Evolutionary conservation across 2,797 vertebrate species (phyloP), one percentile per base, ranked within the genome.

Genomic region (Sitta carolinensis): DNA sequence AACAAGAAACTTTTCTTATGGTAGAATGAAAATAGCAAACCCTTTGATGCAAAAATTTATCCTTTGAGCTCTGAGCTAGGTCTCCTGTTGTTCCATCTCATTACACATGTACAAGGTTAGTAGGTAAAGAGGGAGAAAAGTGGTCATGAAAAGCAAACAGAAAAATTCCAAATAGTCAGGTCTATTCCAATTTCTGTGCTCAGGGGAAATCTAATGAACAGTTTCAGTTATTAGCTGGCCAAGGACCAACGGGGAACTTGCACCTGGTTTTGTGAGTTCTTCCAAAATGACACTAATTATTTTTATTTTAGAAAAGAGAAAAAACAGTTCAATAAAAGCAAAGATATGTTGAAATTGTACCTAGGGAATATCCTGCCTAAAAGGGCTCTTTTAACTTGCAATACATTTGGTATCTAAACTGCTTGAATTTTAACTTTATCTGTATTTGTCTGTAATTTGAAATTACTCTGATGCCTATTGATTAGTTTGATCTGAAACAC

Each of bases 401-500:
- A 55, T 72, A 50, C 34, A 23, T 79, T 82, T 32, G 16, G 19
- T 74, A 55, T 38, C 19, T 62, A 32, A 84, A 45, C 57, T 59
- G 47, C 55, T 73, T 79, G 70, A 55, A 89, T 58, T 84, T 93
- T 82, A 92, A 55, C 50, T 54, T 82, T 13, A 9, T 54, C 70
- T 59, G 36, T 67, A 45, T 80, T 76, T 85, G 43, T 63, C 75
- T 90, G 66, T 74, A 77, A 67, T 80, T 85, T 84, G 63, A 84
- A 94, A 83, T 94, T 83, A 45, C 57, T 89, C 59, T 79, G 81
- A 77, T 93, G 42, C 58, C 73, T 77, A 43, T 96, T 92, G 87
- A 94, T 85, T 52, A 79, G 32, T 92, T 92, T 92, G 38, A 47
- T 50, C 57, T 89, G 87, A 89, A 85, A 89, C 75, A 85, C 32